phyloP scores from a whole-genome alignment of 1,140 invertebrate genomes.

The Cherax quadricarinatus region DNA sequence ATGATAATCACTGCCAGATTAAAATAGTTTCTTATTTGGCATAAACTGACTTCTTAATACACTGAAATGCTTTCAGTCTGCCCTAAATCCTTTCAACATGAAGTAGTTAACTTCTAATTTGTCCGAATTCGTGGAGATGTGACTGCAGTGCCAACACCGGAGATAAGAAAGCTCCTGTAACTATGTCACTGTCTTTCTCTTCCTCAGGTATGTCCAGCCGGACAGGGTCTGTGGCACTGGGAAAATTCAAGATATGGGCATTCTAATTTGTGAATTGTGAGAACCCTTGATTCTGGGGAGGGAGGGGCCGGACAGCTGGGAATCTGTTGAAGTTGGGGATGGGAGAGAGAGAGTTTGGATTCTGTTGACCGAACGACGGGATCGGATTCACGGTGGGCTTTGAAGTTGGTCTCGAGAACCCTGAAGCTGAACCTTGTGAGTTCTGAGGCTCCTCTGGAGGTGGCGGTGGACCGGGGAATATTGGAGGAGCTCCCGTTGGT shows the following conservation, averaged over 20 bases:
- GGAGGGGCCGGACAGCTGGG: neutral
- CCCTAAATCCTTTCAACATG: no score
- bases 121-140: neutral
- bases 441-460: neutral
- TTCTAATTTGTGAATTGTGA: neutral
- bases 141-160: neutral
- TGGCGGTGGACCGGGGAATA: neutral
- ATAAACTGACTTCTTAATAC: no score
- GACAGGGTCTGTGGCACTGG: neutral
- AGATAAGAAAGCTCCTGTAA: neutral
- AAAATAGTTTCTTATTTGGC: no score
- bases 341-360: neutral
- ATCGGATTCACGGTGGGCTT: neutral
- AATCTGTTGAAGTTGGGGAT: neutral
- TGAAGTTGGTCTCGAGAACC: neutral
- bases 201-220: no score
- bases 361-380: neutral
- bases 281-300: neutral
- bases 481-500: neutral
- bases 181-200: neutral
- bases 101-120: neutral
- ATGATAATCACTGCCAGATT: no score
- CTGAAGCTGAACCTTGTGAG: neutral
- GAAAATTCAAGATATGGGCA: neutral
- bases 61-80: no score